Conservation (phyloP, 2,113 vertebrate species). For the Otis tarda region DNA sequence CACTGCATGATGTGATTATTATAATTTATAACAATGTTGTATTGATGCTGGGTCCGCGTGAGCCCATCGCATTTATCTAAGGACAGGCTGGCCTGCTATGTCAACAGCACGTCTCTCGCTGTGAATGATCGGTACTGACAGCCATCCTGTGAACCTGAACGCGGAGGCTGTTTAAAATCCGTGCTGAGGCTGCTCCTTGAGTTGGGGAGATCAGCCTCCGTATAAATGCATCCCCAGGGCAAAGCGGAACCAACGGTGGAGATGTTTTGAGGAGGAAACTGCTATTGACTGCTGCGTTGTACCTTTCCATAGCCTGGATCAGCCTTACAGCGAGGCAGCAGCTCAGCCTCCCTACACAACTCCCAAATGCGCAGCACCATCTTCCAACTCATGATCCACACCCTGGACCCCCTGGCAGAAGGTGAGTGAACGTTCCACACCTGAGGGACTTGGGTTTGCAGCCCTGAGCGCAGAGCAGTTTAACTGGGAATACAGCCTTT, state of each 20-base stretch:
- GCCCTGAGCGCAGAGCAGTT: not conserved
- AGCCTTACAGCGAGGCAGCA: slow-evolving; percentile 85
- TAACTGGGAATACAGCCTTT: not conserved
- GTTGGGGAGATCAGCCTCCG: not conserved
- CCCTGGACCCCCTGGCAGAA: slow-evolving; percentile 89
- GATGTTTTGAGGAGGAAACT: not conserved
- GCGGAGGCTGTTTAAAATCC: not conserved
- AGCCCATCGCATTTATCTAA: not conserved
- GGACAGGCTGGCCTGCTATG: not conserved
- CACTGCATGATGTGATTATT: not conserved
- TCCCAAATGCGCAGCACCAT: slow-evolving; percentile 91
- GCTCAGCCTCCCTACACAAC: slow-evolving; percentile 93
- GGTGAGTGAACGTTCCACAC: slow-evolving; percentile 76
- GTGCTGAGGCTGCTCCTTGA: not conserved
- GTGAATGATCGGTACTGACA: not conserved
- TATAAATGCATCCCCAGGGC: not conserved
- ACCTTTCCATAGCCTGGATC: slow-evolving; percentile 77
- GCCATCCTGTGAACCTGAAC: not conserved
- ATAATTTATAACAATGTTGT: not conserved
- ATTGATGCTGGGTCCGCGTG: not conserved
- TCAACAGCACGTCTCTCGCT: not conserved
- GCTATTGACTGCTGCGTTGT: slow-evolving; percentile 18
- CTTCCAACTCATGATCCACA: slow-evolving; percentile 94
- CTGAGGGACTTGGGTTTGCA: not conserved
- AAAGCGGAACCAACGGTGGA: not conserved